Percentiles rank a stretch among this genome's conserved stretches.
Conservation (phyloP, 2,797 vertebrate species). For the Lutjanus campechanus region DNA sequence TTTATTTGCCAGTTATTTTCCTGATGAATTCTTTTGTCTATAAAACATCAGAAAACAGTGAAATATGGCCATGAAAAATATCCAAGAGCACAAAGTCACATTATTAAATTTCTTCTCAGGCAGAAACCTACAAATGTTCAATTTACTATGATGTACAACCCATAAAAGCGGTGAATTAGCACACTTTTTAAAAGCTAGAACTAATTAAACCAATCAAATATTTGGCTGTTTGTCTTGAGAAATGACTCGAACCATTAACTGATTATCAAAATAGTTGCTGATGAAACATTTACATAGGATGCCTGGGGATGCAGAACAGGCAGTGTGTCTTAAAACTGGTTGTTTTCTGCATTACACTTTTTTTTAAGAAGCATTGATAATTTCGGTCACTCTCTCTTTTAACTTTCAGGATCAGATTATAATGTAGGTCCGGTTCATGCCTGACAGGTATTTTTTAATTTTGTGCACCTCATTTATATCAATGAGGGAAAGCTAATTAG, state of each 20-base stretch:
- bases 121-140: not conserved
- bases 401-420: not conserved
- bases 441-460: not conserved
- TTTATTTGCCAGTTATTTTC: not conserved
- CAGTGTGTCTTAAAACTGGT: not conserved
- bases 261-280: not conserved
- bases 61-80: not conserved
- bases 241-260: not conserved
- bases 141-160: not conserved
- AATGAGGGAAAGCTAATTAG: no score
- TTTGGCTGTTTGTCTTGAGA: not conserved
- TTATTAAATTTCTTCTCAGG: not conserved
- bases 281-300: not conserved
- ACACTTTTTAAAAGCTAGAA: not conserved
- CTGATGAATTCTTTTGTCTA: no score
- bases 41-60: no score
- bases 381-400: not conserved
- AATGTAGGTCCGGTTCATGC: not conserved
- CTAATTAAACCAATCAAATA: not conserved
- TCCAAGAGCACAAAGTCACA: not conserved
- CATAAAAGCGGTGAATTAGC: not conserved
- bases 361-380: not conserved
- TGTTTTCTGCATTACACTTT: not conserved
- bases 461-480: not conserved
- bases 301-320: no score